Base-by-base conservation (phyloP, 1,140 invertebrate genomes). In the Episyrphus balteatus region DNA sequence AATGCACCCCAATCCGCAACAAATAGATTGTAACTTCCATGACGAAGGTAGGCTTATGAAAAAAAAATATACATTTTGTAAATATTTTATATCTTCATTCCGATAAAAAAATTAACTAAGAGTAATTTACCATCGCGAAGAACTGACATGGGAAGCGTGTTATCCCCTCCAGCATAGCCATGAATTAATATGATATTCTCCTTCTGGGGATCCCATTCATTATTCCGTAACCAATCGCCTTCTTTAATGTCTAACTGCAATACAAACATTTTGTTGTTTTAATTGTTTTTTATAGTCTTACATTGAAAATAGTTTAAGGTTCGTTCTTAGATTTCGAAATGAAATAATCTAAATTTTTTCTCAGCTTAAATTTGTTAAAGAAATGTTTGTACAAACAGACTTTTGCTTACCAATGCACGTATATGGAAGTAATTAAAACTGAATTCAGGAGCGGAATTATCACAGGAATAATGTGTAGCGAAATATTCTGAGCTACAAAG, bases 11-110 rank as follows among this genome's bases (percentile, higher is more conserved):
- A 88, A 63, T 87, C 83, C 15, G 86, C 69, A 59, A 83, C 68
- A 55, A 86, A 79, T 2, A 86, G 78, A 61, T 87, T 88, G 69
- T 84, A 85, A 26, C 75, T 78, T 5, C 81, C 80, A 49, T 82
- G 80, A 19, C 70, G 70, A 9, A 84, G 58, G 51, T 87, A 86
- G 0, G 83, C 83, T 77, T 49, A 63, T 54, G n/a, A 9, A 9
- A 39, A 10, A 41, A 44, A 21, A 46, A 44, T 38, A 6, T 14
- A 13, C 13, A 18, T 42, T 13, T 30, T 42, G 17, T 30, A 5
- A 6, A 36, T 41, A 7, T 41, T n/a, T 41, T 41, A 6, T 21
- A 21, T 41, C 18, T 42, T 42, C 21, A 18, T 21, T 21, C 12
- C n/a, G n/a, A n/a, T 21, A 37, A 21, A 12, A 37, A 44, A 26